These are phyloP conservation scores for Drosophila acutilabella DNA, from an alignment of 2,888 invertebrate genomes.

Conservation along the genomic window DNA sequence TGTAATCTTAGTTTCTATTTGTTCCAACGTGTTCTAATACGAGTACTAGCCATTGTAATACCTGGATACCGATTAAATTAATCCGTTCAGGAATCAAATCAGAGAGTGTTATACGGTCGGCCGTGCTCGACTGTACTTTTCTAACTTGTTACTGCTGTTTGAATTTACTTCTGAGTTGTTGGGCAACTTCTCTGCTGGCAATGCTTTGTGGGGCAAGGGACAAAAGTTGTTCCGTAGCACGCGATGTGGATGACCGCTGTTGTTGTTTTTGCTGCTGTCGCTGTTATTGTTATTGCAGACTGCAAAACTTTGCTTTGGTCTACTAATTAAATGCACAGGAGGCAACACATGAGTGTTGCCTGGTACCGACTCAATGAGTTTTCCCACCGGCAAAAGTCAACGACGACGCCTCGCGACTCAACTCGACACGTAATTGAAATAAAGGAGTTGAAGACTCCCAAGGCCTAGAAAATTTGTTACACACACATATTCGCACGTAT, in stretches of 20 bases:
- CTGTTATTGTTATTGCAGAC: slow-evolving; percentile 21
- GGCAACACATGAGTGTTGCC: slow-evolving; percentile 20
- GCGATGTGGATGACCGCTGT: not conserved
- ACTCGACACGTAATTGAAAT: slow-evolving; percentile 58
- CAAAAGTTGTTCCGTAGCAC: slow-evolving; percentile 14
- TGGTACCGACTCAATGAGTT: slow-evolving; percentile 20
- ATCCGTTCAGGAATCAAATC: too few relatives aligned
- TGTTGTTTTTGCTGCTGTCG: slow-evolving; percentile 9
- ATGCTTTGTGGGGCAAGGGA: slow-evolving; percentile 14
- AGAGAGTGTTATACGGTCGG: too few relatives aligned
- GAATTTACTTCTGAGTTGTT: slow-evolving; percentile 12
- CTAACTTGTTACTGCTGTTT: not conserved
- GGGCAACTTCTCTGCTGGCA: slow-evolving; percentile 18
- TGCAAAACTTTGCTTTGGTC: slow-evolving; percentile 40
- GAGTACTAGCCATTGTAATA: too few relatives aligned
- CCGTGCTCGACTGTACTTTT: too few relatives aligned
- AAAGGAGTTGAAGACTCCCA: slow-evolving; percentile 43
- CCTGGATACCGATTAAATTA: too few relatives aligned
- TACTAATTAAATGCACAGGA: slow-evolving; percentile 56
- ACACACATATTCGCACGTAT: slow-evolving; percentile 1
- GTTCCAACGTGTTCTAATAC: too few relatives aligned
- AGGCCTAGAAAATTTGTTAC: slow-evolving; percentile 20
- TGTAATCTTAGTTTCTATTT: too few relatives aligned
- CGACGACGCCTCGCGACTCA: not conserved
- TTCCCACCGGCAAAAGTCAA: slow-evolving; percentile 15